These are phyloP conservation scores for Stenotaenia linearis DNA, from an alignment of 2,888 invertebrate species.

Conservation along the genomic window DNA sequence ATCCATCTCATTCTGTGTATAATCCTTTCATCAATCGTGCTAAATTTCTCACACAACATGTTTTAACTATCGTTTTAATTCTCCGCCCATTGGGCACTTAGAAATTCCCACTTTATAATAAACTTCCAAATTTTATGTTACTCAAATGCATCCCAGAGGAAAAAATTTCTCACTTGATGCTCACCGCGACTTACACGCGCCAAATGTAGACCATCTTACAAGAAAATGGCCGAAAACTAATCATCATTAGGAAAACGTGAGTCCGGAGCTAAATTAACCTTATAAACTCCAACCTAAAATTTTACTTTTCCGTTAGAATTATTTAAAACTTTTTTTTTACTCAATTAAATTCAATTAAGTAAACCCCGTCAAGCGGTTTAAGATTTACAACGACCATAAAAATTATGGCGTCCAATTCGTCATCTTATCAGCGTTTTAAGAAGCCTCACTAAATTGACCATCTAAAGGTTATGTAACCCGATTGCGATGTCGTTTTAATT, in stretches of 20 bases:
- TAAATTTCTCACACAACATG: background rate
- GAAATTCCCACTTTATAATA: background rate
- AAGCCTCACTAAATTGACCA: background rate
- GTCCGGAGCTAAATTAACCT: background rate
- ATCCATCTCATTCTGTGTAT: background rate
- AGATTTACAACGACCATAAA: background rate
- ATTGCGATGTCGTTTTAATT: background rate
- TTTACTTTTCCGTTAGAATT: too few relatives aligned
- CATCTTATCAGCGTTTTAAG: slow-evolving; percentile 17
- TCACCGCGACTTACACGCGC: background rate
- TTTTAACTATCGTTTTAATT: background rate
- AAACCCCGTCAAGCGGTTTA: background rate
- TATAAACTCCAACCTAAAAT: background rate
- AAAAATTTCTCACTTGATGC: background rate
- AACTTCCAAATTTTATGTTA: background rate
- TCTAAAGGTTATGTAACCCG: background rate
- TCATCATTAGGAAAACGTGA: slow-evolving; percentile 26
- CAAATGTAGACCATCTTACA: background rate
- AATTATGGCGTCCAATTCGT: slow-evolving; percentile 6
- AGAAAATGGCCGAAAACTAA: slow-evolving; percentile 1
- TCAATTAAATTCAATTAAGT: slow-evolving; percentile 8
- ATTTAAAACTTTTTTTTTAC: too few relatives aligned
- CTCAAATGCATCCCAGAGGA: background rate
- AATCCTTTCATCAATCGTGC: background rate
- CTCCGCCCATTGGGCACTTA: background rate